Evolutionary conservation across 2,888 invertebrate genomes (phyloP), one percentile per base, ranked within the genome.

Genomic region (Zygothrica quintamaculata): DNA sequence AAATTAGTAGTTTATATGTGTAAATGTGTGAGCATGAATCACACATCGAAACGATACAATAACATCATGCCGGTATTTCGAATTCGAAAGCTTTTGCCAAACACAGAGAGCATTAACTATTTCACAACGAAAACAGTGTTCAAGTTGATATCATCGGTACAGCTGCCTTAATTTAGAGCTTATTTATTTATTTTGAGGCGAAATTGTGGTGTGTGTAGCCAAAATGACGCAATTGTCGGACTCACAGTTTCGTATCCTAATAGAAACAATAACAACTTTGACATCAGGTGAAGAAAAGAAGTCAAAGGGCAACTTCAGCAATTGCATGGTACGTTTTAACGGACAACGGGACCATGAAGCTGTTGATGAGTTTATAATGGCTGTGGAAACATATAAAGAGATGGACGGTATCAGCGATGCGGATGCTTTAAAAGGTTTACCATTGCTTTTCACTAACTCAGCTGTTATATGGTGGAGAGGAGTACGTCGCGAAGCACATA

Each of bases 391-490:
- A 0, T 90, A 88, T 70, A 90, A 90, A 48, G 90, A 90, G 50
- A 66, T 90, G 29, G 90, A 90, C 59, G 68, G 69, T n/a, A 90
- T 90, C 7, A 89, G 74, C 25, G 88, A 90, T 48, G 59, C 65
- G 26, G 90, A 90, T 55, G 90, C 90, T 0, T 58, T 89, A 0
- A 88, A 78, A 43, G 90, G 89, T 1, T 62, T 90, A 4, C 75
- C 90, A 1, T 55, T 90, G 55, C 67, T 90, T 3, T 88, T 90
- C 42, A 73, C 59, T n/a, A 67, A 64, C 7, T 65, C 81, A 18
- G 90, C 90, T 1, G 68, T 84, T 0, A 74, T 74, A 3, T 90
- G 90, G 90, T 90, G 90, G 90, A 86, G 87, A 55, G 90, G 90
- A 13, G 88, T 90, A 5, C 79, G 82, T 11, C 84, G 87, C 1